phyloP scores from a whole-genome alignment of 2,797 vertebrate species.

The Columba guinea region DNA sequence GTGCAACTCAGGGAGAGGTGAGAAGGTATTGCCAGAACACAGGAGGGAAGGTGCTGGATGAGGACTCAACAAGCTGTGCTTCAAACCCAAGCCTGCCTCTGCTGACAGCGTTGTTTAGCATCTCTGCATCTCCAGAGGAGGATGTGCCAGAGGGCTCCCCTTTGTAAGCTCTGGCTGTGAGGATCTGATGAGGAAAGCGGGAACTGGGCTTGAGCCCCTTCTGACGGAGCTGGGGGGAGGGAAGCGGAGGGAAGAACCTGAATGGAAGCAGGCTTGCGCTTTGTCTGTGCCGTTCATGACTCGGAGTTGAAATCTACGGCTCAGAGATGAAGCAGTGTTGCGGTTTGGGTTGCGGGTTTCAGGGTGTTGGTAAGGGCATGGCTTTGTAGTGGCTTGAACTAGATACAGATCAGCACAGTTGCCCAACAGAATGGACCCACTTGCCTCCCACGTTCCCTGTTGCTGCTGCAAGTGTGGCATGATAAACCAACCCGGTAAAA shows the following conservation, averaged over 20 bases:
- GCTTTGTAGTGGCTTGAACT: not conserved
- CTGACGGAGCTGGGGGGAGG: not conserved
- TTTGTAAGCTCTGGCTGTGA: not conserved
- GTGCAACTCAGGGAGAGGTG: not conserved
- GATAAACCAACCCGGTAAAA: not conserved
- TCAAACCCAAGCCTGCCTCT: not conserved
- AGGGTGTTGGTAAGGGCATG: not conserved
- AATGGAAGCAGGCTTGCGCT: not conserved
- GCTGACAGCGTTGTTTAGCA: not conserved
- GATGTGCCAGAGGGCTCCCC: not conserved
- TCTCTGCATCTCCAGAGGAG: not conserved
- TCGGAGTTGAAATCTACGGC: not conserved
- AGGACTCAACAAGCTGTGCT: not conserved
- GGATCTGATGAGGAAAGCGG: not conserved
- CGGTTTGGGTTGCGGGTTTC: not conserved
- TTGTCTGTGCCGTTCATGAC: not conserved
- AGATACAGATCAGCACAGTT: not conserved
- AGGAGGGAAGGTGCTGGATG: not conserved
- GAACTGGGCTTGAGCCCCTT: not conserved
- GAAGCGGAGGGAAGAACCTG: not conserved
- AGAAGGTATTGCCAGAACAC: not conserved
- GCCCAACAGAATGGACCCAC: not conserved
- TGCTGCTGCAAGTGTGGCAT: not conserved
- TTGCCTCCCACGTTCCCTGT: not conserved
- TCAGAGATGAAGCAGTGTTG: not conserved